Evolutionary conservation across 2,888 invertebrate genomes (phyloP).

Genomic region (Tinea pellionella): DNA sequence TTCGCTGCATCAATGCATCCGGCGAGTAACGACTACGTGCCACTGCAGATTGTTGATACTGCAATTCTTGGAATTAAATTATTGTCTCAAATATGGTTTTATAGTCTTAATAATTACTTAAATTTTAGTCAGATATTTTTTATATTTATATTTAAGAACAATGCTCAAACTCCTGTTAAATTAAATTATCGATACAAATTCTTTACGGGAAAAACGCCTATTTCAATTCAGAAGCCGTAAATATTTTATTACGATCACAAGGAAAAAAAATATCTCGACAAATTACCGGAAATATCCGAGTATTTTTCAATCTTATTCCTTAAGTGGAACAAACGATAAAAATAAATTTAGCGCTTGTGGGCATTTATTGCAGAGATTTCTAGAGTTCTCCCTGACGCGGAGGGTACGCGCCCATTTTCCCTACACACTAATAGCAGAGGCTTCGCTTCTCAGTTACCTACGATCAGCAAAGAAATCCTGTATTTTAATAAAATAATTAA

Average conservation of each 20-base stretch:
- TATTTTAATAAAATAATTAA: background rate
- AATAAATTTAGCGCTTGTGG: slow-evolving; percentile 61
- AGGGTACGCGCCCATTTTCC: slow-evolving; percentile 30
- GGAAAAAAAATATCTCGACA: slow-evolving; percentile 52
- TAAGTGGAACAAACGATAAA: slow-evolving; percentile 66
- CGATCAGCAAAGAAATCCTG: slow-evolving; percentile 9
- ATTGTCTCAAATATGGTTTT: slow-evolving; percentile 10
- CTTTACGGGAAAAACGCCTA: slow-evolving; percentile 1
- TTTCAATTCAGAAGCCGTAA: slow-evolving; percentile 34
- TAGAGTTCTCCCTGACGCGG: slow-evolving; percentile 37
- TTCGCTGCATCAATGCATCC: slow-evolving; percentile 44
- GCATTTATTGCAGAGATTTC: slow-evolving; percentile 64
- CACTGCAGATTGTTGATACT: slow-evolving; percentile 42
- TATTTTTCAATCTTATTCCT: slow-evolving; percentile 65
- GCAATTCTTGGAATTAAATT: slow-evolving; percentile 46
- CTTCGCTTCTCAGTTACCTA: background rate
- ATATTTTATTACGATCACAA: slow-evolving; percentile 56
- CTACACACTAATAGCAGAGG: slow-evolving; percentile 14
- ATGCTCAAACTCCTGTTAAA: background rate
- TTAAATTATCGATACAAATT: slow-evolving; percentile 1
- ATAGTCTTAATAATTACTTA: background rate
- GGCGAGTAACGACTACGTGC: slow-evolving; percentile 35
- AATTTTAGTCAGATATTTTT: background rate
- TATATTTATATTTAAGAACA: background rate
- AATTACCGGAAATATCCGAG: slow-evolving; percentile 58